Percentiles rank a stretch among this genome's conserved stretches.
These are phyloP conservation scores for Campaea margaritaria DNA, from an alignment of 2,888 invertebrate species.

Conservation along the genomic window DNA sequence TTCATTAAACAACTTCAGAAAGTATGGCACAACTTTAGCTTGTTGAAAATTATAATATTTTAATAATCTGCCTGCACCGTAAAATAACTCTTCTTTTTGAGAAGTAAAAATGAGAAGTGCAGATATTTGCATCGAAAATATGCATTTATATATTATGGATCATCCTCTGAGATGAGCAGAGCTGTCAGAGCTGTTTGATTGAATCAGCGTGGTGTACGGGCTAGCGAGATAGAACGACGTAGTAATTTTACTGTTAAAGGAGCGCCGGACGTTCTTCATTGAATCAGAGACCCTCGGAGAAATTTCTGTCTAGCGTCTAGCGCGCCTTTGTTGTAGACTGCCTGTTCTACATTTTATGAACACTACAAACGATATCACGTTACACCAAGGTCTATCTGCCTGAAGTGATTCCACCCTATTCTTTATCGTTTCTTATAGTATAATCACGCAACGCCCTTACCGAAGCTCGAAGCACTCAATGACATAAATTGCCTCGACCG, in stretches of 20 bases:
- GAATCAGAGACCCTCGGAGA: too few relatives aligned
- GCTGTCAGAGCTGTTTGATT: too few relatives aligned
- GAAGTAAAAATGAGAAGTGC: neutral
- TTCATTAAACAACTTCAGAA: constrained; percentile 22
- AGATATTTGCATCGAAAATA: too few relatives aligned
- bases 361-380: neutral
- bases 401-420: constrained; percentile 1
- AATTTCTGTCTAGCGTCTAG: too few relatives aligned
- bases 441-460: constrained; percentile 12
- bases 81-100: constrained; percentile 16
- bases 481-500: constrained; percentile 17
- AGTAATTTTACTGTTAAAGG: too few relatives aligned
- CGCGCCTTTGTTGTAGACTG: neutral
- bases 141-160: too few relatives aligned
- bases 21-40: constrained; percentile 8
- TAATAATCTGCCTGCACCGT: neutral
- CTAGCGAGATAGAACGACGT: too few relatives aligned
- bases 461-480: constrained; percentile 6
- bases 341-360: neutral
- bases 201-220: too few relatives aligned
- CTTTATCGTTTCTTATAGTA: neutral
- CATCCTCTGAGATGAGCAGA: too few relatives aligned
- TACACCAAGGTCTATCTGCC: neutral
- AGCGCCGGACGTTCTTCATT: too few relatives aligned
- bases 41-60: constrained; percentile 2